Evolutionary conservation across 2,113 vertebrate genomes (phyloP).

Genomic region (Rana temporaria): DNA sequence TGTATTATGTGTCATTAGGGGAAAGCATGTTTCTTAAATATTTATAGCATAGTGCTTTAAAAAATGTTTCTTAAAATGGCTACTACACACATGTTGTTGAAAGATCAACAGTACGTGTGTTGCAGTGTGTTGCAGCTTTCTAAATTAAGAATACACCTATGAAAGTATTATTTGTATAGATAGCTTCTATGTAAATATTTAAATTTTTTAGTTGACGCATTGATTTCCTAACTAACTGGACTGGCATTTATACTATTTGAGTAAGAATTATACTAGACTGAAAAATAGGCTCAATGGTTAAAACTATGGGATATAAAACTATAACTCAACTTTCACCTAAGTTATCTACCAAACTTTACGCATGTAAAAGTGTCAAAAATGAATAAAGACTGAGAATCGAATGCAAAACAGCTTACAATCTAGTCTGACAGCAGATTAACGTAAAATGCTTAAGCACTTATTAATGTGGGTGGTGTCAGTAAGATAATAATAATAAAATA

Average conservation of each 20-base stretch:
- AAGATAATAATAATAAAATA: not conserved
- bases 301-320: too few species aligned
- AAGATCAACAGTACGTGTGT: not conserved
- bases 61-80: not conserved
- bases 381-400: not conserved
- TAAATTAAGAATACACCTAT: too few species aligned
- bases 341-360: too few species aligned
- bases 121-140: not conserved
- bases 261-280: too few species aligned
- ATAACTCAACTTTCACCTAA: too few species aligned
- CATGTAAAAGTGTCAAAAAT: not conserved
- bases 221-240: too few species aligned
- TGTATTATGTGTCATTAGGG: conserved; percentile 64
- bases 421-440: not conserved
- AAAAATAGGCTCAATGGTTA: too few species aligned
- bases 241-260: too few species aligned
- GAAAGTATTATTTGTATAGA: not conserved
- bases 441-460: not conserved
- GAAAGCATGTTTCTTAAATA: conserved; percentile 44
- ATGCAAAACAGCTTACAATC: not conserved
- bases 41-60: conserved; percentile 19
- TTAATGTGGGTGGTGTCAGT: not conserved
- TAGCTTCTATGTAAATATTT: not conserved
- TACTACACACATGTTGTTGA: not conserved
- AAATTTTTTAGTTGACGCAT: too few species aligned